These are phyloP conservation scores for Dasysyrphus albostriatus DNA, from an alignment of 2,888 invertebrate species.

Conservation along the genomic window DNA sequence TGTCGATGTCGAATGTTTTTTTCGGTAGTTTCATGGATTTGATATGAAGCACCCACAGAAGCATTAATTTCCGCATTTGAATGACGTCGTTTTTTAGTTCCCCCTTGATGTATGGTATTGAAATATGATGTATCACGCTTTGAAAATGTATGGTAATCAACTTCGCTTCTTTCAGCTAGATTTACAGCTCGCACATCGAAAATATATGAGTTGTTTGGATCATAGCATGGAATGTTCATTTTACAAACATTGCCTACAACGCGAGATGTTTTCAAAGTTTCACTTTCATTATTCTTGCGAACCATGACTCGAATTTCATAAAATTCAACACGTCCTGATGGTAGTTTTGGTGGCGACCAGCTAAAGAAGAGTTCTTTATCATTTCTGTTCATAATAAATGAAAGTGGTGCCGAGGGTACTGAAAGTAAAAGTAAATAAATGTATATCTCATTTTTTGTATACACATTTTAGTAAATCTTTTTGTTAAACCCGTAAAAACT, in stretches of 20 bases:
- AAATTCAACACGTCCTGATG: slow-evolving; percentile 85
- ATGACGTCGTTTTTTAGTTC: slow-evolving; percentile 67
- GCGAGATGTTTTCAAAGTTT: slow-evolving; percentile 77
- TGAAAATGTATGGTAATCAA: slow-evolving; percentile 76
- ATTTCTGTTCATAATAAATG: slow-evolving; percentile 63
- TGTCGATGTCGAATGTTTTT: slow-evolving; percentile 61
- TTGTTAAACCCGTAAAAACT: too few species aligned
- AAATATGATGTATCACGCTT: slow-evolving; percentile 55
- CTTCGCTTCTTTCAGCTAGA: slow-evolving; percentile 77
- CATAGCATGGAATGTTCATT: slow-evolving; percentile 77
- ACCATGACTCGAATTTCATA: slow-evolving; percentile 85
- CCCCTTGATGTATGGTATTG: slow-evolving; percentile 43
- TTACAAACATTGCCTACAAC: slow-evolving; percentile 76
- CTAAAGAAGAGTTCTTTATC: slow-evolving; percentile 76
- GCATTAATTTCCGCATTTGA: slow-evolving; percentile 77
- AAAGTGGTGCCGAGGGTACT: slow-evolving; percentile 80
- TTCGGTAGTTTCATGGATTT: slow-evolving; percentile 46
- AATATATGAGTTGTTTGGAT: slow-evolving; percentile 75
- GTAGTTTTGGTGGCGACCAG: slow-evolving; percentile 85
- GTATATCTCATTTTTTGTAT: neutral
- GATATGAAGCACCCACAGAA: slow-evolving; percentile 53
- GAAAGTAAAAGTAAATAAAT: slow-evolving; percentile 17
- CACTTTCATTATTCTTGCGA: slow-evolving; percentile 77
- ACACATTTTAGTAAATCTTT: neutral
- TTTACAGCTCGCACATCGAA: slow-evolving; percentile 82